Base-by-base conservation (phyloP, 2,888 invertebrate genomes). In the Microctonus brassicae region DNA sequence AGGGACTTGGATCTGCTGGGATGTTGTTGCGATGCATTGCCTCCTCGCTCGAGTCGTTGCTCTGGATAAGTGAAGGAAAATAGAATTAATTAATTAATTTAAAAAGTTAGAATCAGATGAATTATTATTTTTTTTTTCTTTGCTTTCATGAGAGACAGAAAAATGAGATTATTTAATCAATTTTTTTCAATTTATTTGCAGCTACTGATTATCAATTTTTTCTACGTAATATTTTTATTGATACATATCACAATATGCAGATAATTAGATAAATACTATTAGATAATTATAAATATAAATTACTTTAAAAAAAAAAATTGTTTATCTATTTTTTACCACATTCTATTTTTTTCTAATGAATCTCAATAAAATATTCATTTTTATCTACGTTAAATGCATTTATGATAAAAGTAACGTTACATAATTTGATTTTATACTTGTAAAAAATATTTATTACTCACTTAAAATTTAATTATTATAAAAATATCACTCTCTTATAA, bases 11-110 rank as follows among this genome's bases (percentile, higher is more conserved):
- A 75, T 87, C 87, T 34, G 82, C 86, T 17, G 86, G 84, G 13
- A 83, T 82, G 69, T 86, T 87, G 74, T 86, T 86, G 20, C 83
- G 84, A 73, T 86, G 87, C 74, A 85, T 82, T 33, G 85, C 83
- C 84, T 96, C 95, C 87, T 94, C 94, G 78, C 94, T 92, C 24
- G 95, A 95, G 88, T 96, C 95, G 86, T 94, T 93, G 87, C 95
- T 96, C 96, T 96, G n/a, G n/a, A n/a, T n/a, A n/a, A 90, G 62
- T 88, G 76, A 75, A 77, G 75, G 80, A n/a, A n/a, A n/a, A n/a
- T n/a, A n/a, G n/a, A n/a, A n/a, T n/a, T n/a, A n/a, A n/a, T n/a
- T n/a, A n/a, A n/a, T n/a, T n/a, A n/a, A n/a, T n/a, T n/a, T n/a
- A n/a, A n/a, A n/a, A n/a, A n/a, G n/a, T n/a, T n/a, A n/a, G n/a